These are phyloP conservation scores for Pegoplata infirma DNA, from an alignment of 2,888 invertebrate genomes.

Conservation along the genomic window DNA sequence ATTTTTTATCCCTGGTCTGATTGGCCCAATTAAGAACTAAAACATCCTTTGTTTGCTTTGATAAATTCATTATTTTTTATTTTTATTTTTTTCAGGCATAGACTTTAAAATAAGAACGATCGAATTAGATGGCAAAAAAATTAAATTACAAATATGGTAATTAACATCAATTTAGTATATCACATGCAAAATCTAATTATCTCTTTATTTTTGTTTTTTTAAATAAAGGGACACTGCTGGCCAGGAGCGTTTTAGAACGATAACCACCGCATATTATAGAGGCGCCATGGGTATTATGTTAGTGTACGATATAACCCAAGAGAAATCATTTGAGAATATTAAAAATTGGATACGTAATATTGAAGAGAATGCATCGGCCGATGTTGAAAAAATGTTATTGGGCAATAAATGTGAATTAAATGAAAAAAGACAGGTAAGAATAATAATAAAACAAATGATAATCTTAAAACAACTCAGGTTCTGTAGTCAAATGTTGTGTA, in stretches of 20 bases:
- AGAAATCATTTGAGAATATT: constrained; percentile 99
- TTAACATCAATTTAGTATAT: constrained; percentile 66
- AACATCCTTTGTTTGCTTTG: no score
- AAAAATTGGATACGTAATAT: constrained; percentile 99
- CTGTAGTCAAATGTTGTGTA: no score
- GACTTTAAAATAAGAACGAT: constrained; percentile 99
- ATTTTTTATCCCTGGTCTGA: no score
- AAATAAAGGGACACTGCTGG: constrained; percentile 98
- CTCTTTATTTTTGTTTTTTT: constrained; percentile 46
- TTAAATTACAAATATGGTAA: constrained; percentile 99
- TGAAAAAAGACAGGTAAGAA: constrained; percentile 91
- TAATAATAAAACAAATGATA: no score
- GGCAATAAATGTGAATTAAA: constrained; percentile 99
- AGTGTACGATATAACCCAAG: constrained; percentile 99
- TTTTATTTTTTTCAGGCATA: constrained; percentile 85
- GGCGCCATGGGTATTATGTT: constrained; percentile 99
- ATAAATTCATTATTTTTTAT: constrained; percentile 3
- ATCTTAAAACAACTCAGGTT: no score
- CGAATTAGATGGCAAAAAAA: constrained; percentile 98
- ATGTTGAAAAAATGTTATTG: constrained; percentile 99
- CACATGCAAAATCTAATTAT: constrained; percentile 31
- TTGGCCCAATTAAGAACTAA: no score
- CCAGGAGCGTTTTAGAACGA: constrained; percentile 98
- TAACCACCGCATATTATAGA: constrained; percentile 99
- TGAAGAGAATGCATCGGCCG: constrained; percentile 98